A percentile compares a stretch with the other conserved stretches of the same genome.
phyloP scores from a whole-genome alignment of 2,888 invertebrate genomes.

The Drosophila affinis region DNA sequence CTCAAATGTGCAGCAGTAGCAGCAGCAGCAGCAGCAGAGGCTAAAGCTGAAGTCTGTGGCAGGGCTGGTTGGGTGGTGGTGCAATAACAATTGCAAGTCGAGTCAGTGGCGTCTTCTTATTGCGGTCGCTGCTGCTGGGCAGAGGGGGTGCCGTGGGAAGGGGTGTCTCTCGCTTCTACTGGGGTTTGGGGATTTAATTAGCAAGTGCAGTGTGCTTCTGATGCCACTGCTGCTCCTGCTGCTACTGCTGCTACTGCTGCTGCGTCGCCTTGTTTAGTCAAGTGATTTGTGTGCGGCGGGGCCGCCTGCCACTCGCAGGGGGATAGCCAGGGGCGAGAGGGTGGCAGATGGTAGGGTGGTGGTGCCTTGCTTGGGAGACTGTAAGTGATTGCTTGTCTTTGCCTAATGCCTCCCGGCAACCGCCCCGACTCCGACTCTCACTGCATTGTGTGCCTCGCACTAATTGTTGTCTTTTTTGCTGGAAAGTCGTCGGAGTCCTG shows the following conservation, averaged over 20 bases:
- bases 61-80: slow-evolving; percentile 10
- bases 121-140: slow-evolving; percentile 30
- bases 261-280: slow-evolving; percentile 76
- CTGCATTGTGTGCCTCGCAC: slow-evolving; percentile 38
- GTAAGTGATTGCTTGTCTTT: slow-evolving; percentile 79
- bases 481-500: slow-evolving; percentile 19
- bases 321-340: slow-evolving; percentile 12
- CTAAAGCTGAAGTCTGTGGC: slow-evolving; percentile 22
- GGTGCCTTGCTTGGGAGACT: slow-evolving; percentile 44
- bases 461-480: slow-evolving; percentile 60
- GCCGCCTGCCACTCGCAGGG: slow-evolving; percentile 31
- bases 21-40: slow-evolving; percentile 16
- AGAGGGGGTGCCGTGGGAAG: slow-evolving; percentile 22
- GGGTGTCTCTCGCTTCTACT: slow-evolving; percentile 14
- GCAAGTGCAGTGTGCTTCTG: slow-evolving; percentile 78
- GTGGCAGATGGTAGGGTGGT: slow-evolving; percentile 10
- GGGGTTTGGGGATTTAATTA: slow-evolving; percentile 82
- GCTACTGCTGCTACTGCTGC: slow-evolving; percentile 38
- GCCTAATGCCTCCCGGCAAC: slow-evolving; percentile 51
- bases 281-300: slow-evolving; percentile 69
- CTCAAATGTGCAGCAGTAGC: slow-evolving; percentile 80
- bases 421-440: slow-evolving; percentile 17
- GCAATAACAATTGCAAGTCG: slow-evolving; percentile 64
- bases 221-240: slow-evolving; percentile 44
- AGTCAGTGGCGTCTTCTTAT: slow-evolving; percentile 62